Base-by-base conservation (phyloP, 1,140 invertebrate genomes). In the Drosophila kurseongensis region DNA sequence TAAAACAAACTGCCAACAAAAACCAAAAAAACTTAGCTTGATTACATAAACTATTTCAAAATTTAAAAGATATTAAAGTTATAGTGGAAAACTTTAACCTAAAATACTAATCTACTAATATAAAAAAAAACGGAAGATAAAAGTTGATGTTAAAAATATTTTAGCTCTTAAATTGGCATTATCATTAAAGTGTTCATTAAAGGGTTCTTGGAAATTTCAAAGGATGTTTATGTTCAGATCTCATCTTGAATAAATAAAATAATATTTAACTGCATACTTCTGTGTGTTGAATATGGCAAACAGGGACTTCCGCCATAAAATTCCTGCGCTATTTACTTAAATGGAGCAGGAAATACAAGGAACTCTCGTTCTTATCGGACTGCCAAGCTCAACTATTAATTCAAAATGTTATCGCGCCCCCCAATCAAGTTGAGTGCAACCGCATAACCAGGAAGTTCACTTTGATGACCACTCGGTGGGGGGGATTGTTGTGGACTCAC, bases 381-480 rank as follows among this genome's bases (percentile, higher is more conserved):
- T 48, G 5, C 38, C 27, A 16, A 66, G 38, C 38, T 18, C 18
- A 4, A 38, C 32, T 35, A 59, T 36, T 40, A 36, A 13, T 16
- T 14, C 27, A 5, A 52, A 18, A n/a, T 48, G n/a, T 27, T 71
- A 71, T 71, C 68, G 51, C 36, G 51, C 36, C 52, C 68, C 52
- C 42, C 68, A 16, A 71, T 69, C 66, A 48, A 68, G 41, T 40
- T 40, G 36, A 38, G 32, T 54, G 63, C 51, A 41, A 69, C 69
- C 63, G 27, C 67, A 57, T 57, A 71, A 71, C 51, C 65, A 71
- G 68, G 67, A 71, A 71, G 68, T 50, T 18, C 44, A 69, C 66
- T 58, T 71, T 71, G 38, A 50, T 18, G 67, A 50, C n/a, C 63
- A 27, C 10, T 42, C 23, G 12, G 4, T 14, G n/a, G 9, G 61